Percentiles rank a stretch among this genome's conserved stretches.
phyloP scores from a whole-genome alignment of 92 coral and sea anemone species.

The Meandrina meandrites region DNA sequence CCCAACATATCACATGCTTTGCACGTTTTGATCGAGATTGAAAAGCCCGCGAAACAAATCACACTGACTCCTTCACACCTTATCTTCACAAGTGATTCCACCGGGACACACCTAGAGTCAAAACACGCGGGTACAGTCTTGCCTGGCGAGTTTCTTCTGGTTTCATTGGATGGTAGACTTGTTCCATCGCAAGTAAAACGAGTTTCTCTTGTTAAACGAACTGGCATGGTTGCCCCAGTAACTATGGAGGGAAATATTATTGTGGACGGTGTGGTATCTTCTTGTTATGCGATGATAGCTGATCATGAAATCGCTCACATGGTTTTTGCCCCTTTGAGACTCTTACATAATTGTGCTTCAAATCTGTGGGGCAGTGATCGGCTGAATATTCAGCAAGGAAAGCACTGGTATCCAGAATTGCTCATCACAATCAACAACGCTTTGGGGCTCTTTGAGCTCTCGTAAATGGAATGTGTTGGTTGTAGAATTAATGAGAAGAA shows the following conservation, averaged over 20 bases:
- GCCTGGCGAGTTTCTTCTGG: conserved; percentile 76
- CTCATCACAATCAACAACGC: conserved; percentile 62
- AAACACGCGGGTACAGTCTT: conserved; percentile 70
- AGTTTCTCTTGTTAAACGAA: conserved; percentile 49
- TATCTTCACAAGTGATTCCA: conserved; percentile 63
- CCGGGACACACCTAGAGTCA: conserved; percentile 46
- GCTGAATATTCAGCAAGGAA: conserved; percentile 61
- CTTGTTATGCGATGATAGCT: conserved; percentile 87
- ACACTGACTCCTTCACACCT: conserved; percentile 84
- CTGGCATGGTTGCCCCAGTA: conserved; percentile 89
- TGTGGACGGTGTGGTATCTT: conserved; percentile 85
- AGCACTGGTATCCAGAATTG: conserved; percentile 92
- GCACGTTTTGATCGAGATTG: conserved; percentile 75
- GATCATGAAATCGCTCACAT: conserved; percentile 78
- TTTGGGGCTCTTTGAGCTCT: conserved; percentile 37
- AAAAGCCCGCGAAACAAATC: conserved; percentile 63
- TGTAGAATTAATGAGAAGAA: neutral
- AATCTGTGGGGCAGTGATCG: conserved; percentile 48
- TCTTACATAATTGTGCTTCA: conserved; percentile 57
- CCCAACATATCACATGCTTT: conserved; percentile 66
- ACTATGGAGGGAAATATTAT: conserved; percentile 86
- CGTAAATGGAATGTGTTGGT: neutral
- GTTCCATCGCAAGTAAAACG: conserved; percentile 63
- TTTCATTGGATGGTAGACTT: conserved; percentile 50
- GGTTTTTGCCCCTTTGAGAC: conserved; percentile 79